phyloP scores from a whole-genome alignment of 2,113 vertebrate genomes.

The cat (Felis catus) region F.catus_Fca126_mat1.0 CM031417.1:554001-554500 shows the following conservation, averaged over 20 bases:
- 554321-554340: not conserved
- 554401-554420: not conserved
- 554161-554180: no score
- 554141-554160: not conserved
- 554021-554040: not conserved
- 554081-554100: not conserved
- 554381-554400: not conserved
- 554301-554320: not conserved
- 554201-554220: rapidly evolving
- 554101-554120: not conserved
- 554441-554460: not conserved
- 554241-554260: not conserved
- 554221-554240: not conserved
- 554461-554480: not conserved
- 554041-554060: not conserved
- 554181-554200: not conserved
- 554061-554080: not conserved
- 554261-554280: not conserved
- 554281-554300: not conserved
- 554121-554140: not conserved
- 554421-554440: not conserved
- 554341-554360: not conserved
- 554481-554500: not conserved
- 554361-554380: not conserved
- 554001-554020: not conserved